Percentiles rank a stretch among this genome's conserved stretches.
phyloP scores from a whole-genome alignment of 2,113 vertebrate genomes.

The Lophochroa leadbeateri region DNA sequence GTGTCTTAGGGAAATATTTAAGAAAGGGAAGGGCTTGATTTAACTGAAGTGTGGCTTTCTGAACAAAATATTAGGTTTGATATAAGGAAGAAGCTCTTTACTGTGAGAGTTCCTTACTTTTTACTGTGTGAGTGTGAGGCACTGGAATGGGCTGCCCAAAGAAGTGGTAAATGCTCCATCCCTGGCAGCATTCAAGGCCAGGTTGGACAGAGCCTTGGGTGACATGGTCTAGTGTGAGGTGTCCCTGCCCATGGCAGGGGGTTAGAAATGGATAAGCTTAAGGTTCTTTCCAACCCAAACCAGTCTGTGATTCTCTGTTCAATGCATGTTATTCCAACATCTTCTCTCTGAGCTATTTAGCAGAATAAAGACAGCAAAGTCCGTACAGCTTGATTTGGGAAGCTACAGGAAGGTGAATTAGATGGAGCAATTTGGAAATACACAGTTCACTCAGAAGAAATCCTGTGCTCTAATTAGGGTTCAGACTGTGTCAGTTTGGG shows the following conservation, averaged over 20 bases:
- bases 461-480: background rate
- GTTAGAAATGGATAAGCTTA: background rate
- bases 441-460: background rate
- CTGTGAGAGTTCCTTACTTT: background rate
- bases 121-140: background rate
- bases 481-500: background rate
- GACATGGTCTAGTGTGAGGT: background rate
- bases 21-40: background rate
- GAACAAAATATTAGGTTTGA: background rate
- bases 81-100: background rate
- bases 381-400: background rate
- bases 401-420: background rate
- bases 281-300: background rate
- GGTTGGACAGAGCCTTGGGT: background rate
- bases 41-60: background rate
- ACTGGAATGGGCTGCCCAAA: background rate
- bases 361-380: background rate
- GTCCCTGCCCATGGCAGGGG: background rate
- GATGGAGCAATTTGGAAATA: background rate
- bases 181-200: background rate
- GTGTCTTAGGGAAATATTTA: background rate
- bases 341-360: background rate
- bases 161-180: no score
- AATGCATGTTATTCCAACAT: background rate
- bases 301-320: background rate